Conservation (phyloP, 2,797 vertebrate species). For the Falco columbarius region DNA sequence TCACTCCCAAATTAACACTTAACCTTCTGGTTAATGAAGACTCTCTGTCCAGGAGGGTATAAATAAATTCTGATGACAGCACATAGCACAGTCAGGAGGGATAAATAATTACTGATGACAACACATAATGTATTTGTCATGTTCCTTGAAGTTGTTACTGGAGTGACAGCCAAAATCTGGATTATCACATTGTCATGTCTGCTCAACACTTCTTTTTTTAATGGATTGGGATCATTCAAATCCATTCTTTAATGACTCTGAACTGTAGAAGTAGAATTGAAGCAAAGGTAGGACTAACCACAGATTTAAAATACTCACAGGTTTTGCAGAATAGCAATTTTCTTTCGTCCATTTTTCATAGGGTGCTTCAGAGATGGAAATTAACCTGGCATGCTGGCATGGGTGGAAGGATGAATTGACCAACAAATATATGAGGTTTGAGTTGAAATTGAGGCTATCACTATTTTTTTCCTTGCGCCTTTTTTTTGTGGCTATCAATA, state of each 20-base stretch:
- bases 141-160: neutral
- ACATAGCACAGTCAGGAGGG: neutral
- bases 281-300: neutral
- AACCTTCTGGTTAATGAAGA: neutral
- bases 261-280: neutral
- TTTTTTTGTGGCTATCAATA: neutral
- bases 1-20: neutral
- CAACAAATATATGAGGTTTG: neutral
- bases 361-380: neutral
- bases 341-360: neutral
- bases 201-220: neutral
- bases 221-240: neutral
- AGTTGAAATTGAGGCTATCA: neutral
- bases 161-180: neutral
- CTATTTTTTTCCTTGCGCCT: neutral
- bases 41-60: neutral
- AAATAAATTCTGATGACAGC: neutral
- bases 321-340: neutral
- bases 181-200: neutral
- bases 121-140: neutral
- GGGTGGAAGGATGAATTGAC: neutral
- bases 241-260: neutral
- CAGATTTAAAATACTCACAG: neutral
- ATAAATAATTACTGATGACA: neutral
- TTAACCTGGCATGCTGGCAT: neutral